Evolutionary conservation across 1,140 invertebrate species (phyloP), one percentile per base, ranked within the genome.

Genomic region (Cyrtorhinus lividipennis): DNA sequence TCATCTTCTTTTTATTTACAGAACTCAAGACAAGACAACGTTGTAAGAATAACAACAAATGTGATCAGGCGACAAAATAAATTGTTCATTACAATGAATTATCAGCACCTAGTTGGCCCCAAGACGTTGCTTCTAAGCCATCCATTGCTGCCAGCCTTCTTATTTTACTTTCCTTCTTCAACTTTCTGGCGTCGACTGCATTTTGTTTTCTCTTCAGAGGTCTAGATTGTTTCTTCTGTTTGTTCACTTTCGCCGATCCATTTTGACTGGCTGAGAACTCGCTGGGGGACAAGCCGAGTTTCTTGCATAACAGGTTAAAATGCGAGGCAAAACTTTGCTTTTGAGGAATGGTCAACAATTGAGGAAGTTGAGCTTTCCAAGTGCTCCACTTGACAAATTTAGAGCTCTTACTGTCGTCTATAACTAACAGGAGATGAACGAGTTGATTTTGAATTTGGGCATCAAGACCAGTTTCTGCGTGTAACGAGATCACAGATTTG

Each of bases 81-180:
- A n/a, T n/a, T n/a, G n/a, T n/a, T n/a, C 30, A 38, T 38, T 15
- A 8, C 15, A 38, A 15, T 38, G 5, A 38, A 5, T 38, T 15
- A 38, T 38, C 30, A 8, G 30, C 30, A 38, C 15, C 15, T 38
- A 38, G 5, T 8, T 38, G 5, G 30, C 30, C 30, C 30, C 30
- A 38, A 38, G 30, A n/a, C 30, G 30, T 8, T 8, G 30, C n/a
- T n/a, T 53, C 48, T 5, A 53, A 20, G 5, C 48, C 48, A 53
- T 53, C 48, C 48, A 53, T 53, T 13, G 48, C 48, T 20, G 48
- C 48, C 20, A 53, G 20, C 5, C 48, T 8, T 22, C 10, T 10
- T 22, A 12, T 53, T 53, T 53, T 53, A 53, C 48, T 53, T 53
- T 53, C 48, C 20, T 53, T 53, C 48, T 53, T 53, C 48, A 53